A percentile compares a stretch with the other conserved stretches of the same genome.
These are phyloP conservation scores for Heterotis niloticus DNA, from an alignment of 2,113 vertebrate species.

Conservation along the genomic window DNA sequence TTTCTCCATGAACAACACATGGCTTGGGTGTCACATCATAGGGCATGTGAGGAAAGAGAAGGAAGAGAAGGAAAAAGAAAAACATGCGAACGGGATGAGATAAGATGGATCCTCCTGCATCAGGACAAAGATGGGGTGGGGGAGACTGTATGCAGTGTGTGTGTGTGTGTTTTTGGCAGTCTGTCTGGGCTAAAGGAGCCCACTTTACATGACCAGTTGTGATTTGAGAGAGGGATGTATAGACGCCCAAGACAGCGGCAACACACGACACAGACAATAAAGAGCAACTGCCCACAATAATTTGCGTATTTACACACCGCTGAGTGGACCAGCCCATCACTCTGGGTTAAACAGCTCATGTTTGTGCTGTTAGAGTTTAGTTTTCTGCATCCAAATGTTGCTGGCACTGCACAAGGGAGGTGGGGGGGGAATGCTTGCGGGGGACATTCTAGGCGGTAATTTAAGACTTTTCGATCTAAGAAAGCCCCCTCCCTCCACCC, in stretches of 20 bases:
- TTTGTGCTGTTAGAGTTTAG: neutral
- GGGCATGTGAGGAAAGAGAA: constrained; percentile 7
- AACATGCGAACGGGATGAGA: neutral
- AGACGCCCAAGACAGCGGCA: constrained; percentile 47
- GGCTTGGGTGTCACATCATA: neutral
- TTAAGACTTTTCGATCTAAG: too few species aligned
- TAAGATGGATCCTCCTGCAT: constrained; percentile 35
- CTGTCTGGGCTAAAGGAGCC: constrained; percentile 48
- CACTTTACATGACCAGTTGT: constrained; percentile 64
- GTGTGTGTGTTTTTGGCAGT: constrained; percentile 59
- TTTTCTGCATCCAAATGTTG: neutral
- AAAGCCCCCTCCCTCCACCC: too few species aligned
- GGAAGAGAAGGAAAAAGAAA: neutral
- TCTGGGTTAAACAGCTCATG: neutral
- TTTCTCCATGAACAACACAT: constrained; percentile 14
- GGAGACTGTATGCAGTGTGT: constrained; percentile 49
- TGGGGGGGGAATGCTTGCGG: too few species aligned
- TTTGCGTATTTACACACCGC: neutral
- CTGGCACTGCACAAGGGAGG: too few species aligned
- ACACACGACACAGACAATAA: neutral
- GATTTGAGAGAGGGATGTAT: constrained; percentile 47
- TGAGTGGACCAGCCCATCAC: too few species aligned
- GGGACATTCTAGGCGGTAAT: too few species aligned
- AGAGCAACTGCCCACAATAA: neutral
- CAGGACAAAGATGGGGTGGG: constrained; percentile 55